Evolutionary conservation across 2,113 vertebrate genomes (phyloP), one percentile per base, ranked within the genome.

Genomic region (Ardeotis arabs): DNA sequence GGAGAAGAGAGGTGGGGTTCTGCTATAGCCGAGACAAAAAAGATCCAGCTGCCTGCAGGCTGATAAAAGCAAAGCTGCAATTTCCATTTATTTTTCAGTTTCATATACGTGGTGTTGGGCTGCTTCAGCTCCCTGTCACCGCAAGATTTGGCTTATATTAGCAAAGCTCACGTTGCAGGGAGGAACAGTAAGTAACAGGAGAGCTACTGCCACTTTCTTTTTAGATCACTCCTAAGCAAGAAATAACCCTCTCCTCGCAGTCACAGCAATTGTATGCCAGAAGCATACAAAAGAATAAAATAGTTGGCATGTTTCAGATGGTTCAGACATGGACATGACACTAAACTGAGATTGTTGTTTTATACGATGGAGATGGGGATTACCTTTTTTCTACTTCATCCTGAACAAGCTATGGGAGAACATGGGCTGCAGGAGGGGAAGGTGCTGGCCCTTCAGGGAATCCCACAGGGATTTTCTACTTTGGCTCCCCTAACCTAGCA

Each of bases 51-150:
- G 76, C 78, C 83, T 84, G 78, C 11, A 15, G 41, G 35, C 63
- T 80, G 92, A 96, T 95, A 93, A 96, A 98, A 91, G 53, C 37
- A 93, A 93, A 55, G 7, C 67, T 87, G 44, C 56, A 87, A 76
- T 93, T 95, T 93, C 69, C 87, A 41, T 94, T 96, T 93, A 77
- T 86, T 94, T 93, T 84, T 96, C 89, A 14, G 25, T 92, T 97
- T 96, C 28, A n/a, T 76, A 31, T 70, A n/a, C 53, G 47, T 58
- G 11, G 47, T 52, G 33, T 56, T 67, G 72, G 64, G 76, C 87
- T 87, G 66, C 78, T 89, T 96, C 69, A 31, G 9, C 88, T 96
- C 35, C 82, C 79, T 85, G 64, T 85, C 93, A 78, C 74, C 76
- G 69, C 37, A 79, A 91, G 81, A 53, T 78, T 69, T 94, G 86